These are phyloP conservation scores for Phyllostomus hastatus DNA, from an alignment of 2,113 vertebrate species.

Conservation along the genomic window DNA sequence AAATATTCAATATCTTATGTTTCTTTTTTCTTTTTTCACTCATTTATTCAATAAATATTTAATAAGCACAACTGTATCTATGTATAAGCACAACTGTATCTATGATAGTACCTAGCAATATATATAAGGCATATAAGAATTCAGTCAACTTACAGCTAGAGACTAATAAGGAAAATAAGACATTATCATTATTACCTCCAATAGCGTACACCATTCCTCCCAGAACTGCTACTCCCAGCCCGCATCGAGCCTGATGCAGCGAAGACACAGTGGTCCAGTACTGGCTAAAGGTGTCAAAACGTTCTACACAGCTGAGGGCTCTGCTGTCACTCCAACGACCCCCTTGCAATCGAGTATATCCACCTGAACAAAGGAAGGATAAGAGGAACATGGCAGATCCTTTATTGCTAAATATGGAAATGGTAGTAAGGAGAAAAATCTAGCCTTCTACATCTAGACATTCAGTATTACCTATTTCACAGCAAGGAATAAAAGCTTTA, in stretches of 20 bases:
- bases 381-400: conserved; percentile 9
- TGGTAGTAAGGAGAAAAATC: conserved; percentile 14
- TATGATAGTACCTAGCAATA: not conserved
- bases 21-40: not conserved
- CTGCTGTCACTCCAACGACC: conserved; percentile 97
- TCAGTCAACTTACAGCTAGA: not conserved
- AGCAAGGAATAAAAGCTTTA: conserved; percentile 20
- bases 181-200: conserved; percentile 87
- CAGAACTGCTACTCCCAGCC: conserved; percentile 92
- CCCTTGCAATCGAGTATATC: conserved; percentile 95
- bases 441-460: not conserved
- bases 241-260: conserved; percentile 95
- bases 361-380: conserved; percentile 82
- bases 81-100: not conserved
- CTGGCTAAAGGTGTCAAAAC: conserved; percentile 97
- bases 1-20: not conserved
- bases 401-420: not conserved
- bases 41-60: conserved; percentile 16
- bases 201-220: conserved; percentile 98
- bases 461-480: not conserved
- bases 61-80: not conserved
- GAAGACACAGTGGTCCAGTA: conserved; percentile 99
- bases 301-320: conserved; percentile 95
- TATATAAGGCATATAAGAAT: conserved; percentile 27
- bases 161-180: conserved; percentile 23